These are phyloP conservation scores for Spinus olivaceus DNA, from an alignment of 2,797 vertebrate genomes.

Conservation along the genomic window DNA sequence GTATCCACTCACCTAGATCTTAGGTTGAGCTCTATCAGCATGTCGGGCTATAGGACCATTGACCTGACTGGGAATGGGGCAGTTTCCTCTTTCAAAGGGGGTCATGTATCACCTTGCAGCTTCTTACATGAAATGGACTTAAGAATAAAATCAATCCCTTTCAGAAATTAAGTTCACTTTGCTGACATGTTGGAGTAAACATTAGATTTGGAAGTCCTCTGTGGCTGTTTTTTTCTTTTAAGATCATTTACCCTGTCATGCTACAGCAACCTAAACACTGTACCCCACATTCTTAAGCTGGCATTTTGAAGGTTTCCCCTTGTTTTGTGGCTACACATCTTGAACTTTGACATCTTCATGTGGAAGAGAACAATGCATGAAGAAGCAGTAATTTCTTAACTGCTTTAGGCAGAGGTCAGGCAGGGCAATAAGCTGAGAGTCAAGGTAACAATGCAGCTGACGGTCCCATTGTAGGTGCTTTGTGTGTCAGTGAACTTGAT, in stretches of 20 bases:
- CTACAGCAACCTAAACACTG: background rate
- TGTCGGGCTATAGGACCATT: background rate
- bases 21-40: background rate
- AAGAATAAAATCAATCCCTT: background rate
- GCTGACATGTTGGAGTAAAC: background rate
- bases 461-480: conserved; percentile 17
- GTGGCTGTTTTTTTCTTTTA: background rate
- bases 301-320: background rate
- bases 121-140: background rate
- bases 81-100: background rate
- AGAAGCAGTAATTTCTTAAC: conserved; percentile 47
- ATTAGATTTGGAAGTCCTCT: background rate
- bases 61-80: rapidly evolving
- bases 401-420: conserved; percentile 55
- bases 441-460: conserved; percentile 67
- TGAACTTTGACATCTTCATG: conserved; percentile 48
- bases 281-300: background rate
- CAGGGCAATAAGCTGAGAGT: conserved; percentile 59
- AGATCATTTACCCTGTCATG: background rate
- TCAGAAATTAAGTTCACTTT: background rate
- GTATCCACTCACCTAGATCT: background rate
- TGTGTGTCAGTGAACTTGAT: conserved; percentile 76
- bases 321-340: background rate
- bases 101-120: background rate
- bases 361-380: conserved; percentile 1